Evolutionary conservation across 2,888 invertebrate genomes (phyloP).

Genomic region (Cheiracanthium punctorium): DNA sequence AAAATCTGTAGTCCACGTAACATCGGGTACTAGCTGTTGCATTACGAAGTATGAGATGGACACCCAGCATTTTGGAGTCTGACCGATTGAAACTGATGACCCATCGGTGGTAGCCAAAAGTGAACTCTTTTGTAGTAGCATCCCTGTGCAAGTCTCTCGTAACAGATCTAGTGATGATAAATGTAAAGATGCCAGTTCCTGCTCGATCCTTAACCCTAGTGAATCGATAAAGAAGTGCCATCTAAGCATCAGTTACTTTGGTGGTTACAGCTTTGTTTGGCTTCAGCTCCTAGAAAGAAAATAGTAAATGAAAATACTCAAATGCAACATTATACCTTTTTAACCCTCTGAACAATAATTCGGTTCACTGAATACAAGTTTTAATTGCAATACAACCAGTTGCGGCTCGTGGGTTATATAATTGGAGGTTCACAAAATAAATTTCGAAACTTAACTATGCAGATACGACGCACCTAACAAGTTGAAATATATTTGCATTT

Average conservation of each 20-base stretch:
- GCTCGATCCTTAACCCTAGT: slow-evolving; percentile 88
- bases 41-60: slow-evolving; percentile 86
- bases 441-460: no score
- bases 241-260: slow-evolving; percentile 75
- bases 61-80: slow-evolving; percentile 86
- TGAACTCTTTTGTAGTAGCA: slow-evolving; percentile 88
- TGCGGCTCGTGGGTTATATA: no score
- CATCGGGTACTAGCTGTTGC: slow-evolving; percentile 83
- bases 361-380: no score
- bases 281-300: no score
- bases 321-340: no score
- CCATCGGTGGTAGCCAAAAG: slow-evolving; percentile 88
- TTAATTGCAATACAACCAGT: no score
- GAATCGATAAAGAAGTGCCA: slow-evolving; percentile 88
- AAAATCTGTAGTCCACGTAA: slow-evolving; percentile 87
- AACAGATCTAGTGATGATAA: slow-evolving; percentile 86
- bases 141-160: slow-evolving; percentile 86
- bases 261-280: no score
- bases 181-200: slow-evolving; percentile 86
- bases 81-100: slow-evolving; percentile 86
- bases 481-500: no score
- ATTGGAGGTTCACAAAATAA: no score
- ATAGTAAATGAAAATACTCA: no score
- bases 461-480: no score
- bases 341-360: no score